Evolutionary conservation across 1,140 invertebrate genomes (phyloP), one percentile per base, ranked within the genome.

Genomic region (Plectus sambesii): DNA sequence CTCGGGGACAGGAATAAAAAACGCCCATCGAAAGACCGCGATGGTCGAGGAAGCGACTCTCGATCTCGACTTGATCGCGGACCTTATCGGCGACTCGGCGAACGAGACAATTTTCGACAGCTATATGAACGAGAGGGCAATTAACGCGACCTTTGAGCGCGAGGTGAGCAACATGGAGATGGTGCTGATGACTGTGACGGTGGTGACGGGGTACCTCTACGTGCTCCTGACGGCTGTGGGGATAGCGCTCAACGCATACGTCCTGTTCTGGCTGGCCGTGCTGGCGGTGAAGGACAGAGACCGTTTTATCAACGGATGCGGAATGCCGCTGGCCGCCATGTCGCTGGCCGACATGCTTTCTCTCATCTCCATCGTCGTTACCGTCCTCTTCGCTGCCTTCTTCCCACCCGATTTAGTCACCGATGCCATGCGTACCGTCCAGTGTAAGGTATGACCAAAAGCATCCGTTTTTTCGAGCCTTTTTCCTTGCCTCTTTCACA

Each of bases 171-270:
- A n/a, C n/a, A n/a, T n/a, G n/a, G n/a, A n/a, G n/a, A n/a, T n/a
- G n/a, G n/a, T n/a, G n/a, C n/a, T n/a, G n/a, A n/a, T n/a, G n/a
- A n/a, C n/a, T n/a, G n/a, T n/a, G n/a, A n/a, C n/a, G n/a, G n/a
- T n/a, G n/a, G n/a, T n/a, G n/a, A n/a, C 56, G 9, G 56, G 55
- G 19, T 57, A 57, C 36, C 25, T 55, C 15, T 57, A 57, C 50
- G 58, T 58, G 56, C 39, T 58, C n/a, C 38, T 57, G 20, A 51
- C 55, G 23, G 15, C 58, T 5, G n/a, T 50, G 4, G 55, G 55
- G 15, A 46, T 57, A 23, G 22, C 58, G n/a, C 27, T 57, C 3
- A 57, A 57, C 29, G 38, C 55, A 6, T 60, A 58, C 17, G 55
- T 57, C 20, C 15, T 57, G 26, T 25, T 51, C 38, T 20, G 56